Conservation (phyloP, 2,888 invertebrate species). For the Polyommatus iphigenia region DNA sequence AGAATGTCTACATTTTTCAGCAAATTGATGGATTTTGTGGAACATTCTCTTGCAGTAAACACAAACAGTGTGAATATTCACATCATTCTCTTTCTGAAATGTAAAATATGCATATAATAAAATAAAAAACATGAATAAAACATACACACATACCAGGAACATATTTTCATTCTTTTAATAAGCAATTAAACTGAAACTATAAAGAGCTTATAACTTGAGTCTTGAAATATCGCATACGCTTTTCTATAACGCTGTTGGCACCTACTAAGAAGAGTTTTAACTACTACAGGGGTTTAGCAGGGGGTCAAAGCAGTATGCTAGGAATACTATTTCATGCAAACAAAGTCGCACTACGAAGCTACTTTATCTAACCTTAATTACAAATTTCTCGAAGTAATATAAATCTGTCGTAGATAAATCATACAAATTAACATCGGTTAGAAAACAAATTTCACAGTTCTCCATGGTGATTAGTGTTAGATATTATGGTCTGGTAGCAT, state of each 20-base stretch:
- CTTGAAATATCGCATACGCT: neutral
- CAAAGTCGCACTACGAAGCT: neutral
- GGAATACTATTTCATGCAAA: neutral
- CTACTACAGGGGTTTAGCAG: neutral
- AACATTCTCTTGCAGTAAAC: constrained; percentile 51
- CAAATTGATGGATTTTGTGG: constrained; percentile 50
- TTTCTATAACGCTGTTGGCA: neutral
- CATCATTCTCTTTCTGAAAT: constrained; percentile 45
- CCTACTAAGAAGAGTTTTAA: no score
- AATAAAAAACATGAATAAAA: no score
- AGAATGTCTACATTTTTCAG: constrained; percentile 48
- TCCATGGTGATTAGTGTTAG: neutral
- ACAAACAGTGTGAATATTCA: constrained; percentile 48
- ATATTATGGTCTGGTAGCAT: neutral
- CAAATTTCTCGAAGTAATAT: constrained; percentile 13
- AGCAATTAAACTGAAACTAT: neutral
- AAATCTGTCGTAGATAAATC: neutral
- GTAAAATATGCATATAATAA: neutral
- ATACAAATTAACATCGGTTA: neutral
- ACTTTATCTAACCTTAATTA: neutral
- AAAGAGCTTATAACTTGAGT: neutral
- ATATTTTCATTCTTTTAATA: neutral
- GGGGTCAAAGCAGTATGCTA: neutral
- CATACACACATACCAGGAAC: neutral
- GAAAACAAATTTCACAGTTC: constrained; percentile 22